Evolutionary conservation across 1,140 invertebrate species (phyloP).

Genomic region (Apis cerana): DNA sequence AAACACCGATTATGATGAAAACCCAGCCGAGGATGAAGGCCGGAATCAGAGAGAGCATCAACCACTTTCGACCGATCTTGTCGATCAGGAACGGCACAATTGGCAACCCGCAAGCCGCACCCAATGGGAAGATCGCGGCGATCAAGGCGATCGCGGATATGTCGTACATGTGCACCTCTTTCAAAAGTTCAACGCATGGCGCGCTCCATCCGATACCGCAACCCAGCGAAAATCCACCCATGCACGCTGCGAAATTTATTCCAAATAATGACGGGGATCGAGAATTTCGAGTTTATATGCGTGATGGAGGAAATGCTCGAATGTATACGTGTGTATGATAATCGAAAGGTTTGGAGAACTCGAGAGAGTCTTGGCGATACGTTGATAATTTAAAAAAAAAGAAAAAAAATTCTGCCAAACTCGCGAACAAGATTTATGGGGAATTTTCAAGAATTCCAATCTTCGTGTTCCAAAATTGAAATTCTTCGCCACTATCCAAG

Average conservation of each 20-base stretch:
- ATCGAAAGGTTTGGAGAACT: no score
- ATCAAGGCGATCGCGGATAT: slow-evolving; percentile 76
- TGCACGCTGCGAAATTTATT: slow-evolving; percentile 46
- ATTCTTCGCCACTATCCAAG: no score
- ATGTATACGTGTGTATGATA: no score
- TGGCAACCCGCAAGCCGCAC: slow-evolving; percentile 79
- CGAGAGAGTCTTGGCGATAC: no score
- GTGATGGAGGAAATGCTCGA: no score
- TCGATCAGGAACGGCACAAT: slow-evolving; percentile 80
- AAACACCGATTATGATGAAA: slow-evolving; percentile 73
- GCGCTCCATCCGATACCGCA: slow-evolving; percentile 79
- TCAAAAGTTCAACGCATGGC: slow-evolving; percentile 75
- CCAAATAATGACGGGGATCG: background rate
- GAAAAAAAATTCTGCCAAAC: no score
- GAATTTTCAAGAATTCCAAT: no score
- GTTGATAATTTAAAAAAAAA: no score
- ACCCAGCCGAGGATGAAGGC: slow-evolving; percentile 81
- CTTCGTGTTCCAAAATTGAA: no score
- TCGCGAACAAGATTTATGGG: no score
- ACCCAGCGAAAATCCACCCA: slow-evolving; percentile 71
- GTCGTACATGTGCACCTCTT: slow-evolving; percentile 55
- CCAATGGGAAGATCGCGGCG: slow-evolving; percentile 79
- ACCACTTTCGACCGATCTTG: slow-evolving; percentile 80
- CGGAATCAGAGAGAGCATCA: slow-evolving; percentile 77
- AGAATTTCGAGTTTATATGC: no score